Conservation (phyloP, 30 jellyfish, hydroid and myxozoan species). For the Chrysaora quinquecirrha region DNA sequence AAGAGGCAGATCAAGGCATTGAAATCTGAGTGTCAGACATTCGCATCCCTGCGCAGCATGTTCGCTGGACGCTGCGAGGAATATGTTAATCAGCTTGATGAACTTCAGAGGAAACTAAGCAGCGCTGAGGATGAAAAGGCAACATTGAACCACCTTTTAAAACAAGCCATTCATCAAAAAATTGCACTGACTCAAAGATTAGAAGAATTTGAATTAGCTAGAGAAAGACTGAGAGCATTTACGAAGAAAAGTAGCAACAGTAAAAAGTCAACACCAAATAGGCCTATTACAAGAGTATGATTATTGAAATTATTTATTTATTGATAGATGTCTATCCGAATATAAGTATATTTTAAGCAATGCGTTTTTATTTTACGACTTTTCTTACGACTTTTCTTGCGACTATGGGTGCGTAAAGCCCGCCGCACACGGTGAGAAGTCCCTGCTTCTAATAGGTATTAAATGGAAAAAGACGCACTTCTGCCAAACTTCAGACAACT, state of each 20-base stretch:
- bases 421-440: too few relatives aligned
- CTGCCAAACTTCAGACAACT: too few relatives aligned
- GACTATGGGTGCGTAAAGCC: too few relatives aligned
- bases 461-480: too few relatives aligned
- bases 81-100: slow-evolving; percentile 80
- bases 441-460: too few relatives aligned
- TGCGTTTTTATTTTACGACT: too few relatives aligned
- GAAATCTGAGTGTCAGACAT: slow-evolving; percentile 86
- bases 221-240: slow-evolving; percentile 85
- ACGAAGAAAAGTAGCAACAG: slow-evolving; percentile 61
- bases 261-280: slow-evolving; percentile 60
- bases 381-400: too few relatives aligned
- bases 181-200: slow-evolving; percentile 86
- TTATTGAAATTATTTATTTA: too few relatives aligned
- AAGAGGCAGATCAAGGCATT: slow-evolving; percentile 86
- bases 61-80: slow-evolving; percentile 94
- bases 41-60: slow-evolving; percentile 92
- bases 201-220: slow-evolving; percentile 88
- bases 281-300: slow-evolving; percentile 79
- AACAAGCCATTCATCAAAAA: slow-evolving; percentile 92
- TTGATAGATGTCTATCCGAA: too few relatives aligned
- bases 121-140: slow-evolving; percentile 89
- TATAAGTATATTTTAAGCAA: too few relatives aligned
- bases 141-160: slow-evolving; percentile 77
- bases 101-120: slow-evolving; percentile 56